A percentile compares a stretch with the other conserved stretches of the same genome.
Evolutionary conservation across 2,888 invertebrate genomes (phyloP).

Genomic region (Drosophila macrothrix): DNA sequence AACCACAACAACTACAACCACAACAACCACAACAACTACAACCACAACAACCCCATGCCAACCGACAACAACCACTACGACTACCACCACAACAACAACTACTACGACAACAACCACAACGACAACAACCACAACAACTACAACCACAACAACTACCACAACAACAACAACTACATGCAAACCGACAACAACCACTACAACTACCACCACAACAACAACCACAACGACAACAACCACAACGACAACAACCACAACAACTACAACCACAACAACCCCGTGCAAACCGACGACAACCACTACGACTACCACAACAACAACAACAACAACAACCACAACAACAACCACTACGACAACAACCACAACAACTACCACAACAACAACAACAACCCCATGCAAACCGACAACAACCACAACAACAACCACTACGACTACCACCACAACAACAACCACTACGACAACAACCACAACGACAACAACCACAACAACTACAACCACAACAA

Average conservation of each 20-base stretch:
- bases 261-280: neutral
- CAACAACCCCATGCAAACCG: neutral
- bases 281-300: neutral
- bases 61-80: conserved; percentile 1
- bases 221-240: neutral
- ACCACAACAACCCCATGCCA: conserved; percentile 17
- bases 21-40: conserved; percentile 10
- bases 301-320: neutral
- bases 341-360: neutral
- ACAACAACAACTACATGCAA: conserved; percentile 19
- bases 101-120: conserved; percentile 10
- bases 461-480: neutral
- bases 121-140: neutral
- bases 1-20: neutral
- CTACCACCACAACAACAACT: conserved; percentile 9
- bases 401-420: conserved; percentile 2
- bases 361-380: neutral
- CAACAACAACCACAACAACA: conserved; percentile 2
- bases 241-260: fast-evolving
- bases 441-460: neutral
- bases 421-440: neutral
- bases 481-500: neutral
- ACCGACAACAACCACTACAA: neutral
- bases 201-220: neutral
- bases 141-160: neutral